These are phyloP conservation scores for Helleia helle DNA, from an alignment of 2,888 invertebrate species.

Conservation along the genomic window DNA sequence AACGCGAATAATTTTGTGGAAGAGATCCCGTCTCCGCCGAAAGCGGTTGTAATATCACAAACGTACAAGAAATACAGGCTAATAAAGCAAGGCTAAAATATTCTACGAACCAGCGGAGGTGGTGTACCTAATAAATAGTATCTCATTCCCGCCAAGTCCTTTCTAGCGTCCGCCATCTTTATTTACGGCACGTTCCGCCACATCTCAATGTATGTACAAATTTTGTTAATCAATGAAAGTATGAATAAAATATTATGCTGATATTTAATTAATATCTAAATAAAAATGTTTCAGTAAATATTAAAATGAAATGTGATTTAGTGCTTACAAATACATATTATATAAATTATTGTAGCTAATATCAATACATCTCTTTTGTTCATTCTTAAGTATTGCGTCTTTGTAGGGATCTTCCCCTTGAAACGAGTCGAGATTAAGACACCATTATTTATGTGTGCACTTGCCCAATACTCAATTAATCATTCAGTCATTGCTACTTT, in stretches of 20 bases:
- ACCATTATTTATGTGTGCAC: too few relatives aligned
- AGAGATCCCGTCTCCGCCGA: neutral
- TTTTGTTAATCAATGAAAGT: constrained; percentile 13
- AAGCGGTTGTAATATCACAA: constrained; percentile 11
- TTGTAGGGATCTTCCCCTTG: too few relatives aligned
- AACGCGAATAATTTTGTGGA: constrained; percentile 1
- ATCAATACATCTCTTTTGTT: too few relatives aligned
- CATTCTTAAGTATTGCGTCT: too few relatives aligned
- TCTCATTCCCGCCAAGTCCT: constrained; percentile 37
- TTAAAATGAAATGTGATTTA: too few relatives aligned
- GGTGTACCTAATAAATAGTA: constrained; percentile 33
- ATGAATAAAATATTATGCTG: neutral
- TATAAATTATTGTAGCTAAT: too few relatives aligned
- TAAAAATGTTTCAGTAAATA: too few relatives aligned
- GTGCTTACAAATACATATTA: too few relatives aligned
- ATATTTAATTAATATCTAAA: neutral
- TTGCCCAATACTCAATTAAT: too few relatives aligned
- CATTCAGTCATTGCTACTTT: too few relatives aligned
- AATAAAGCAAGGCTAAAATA: constrained; percentile 22
- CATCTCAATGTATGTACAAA: constrained; percentile 32
- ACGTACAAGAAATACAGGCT: constrained; percentile 13
- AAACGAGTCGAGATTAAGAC: too few relatives aligned
- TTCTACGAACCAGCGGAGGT: constrained; percentile 24
- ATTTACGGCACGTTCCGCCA: constrained; percentile 58
- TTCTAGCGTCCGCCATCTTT: constrained; percentile 47